Evolutionary conservation across 2,113 vertebrate genomes (phyloP).

Genomic region (Colistium nudipinnis): DNA sequence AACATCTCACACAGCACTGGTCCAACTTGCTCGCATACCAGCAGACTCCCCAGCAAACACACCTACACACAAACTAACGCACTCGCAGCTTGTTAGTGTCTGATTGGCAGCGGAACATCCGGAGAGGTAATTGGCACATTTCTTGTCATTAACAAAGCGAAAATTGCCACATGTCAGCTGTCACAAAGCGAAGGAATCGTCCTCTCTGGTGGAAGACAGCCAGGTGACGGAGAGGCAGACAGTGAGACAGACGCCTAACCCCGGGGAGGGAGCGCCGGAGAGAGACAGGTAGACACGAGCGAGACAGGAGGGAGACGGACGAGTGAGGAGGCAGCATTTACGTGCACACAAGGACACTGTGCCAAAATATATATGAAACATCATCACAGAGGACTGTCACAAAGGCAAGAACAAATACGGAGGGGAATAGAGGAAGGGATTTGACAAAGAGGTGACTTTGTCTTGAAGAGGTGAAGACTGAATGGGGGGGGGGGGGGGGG

Average conservation of each 20-base stretch:
- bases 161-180: constrained; percentile 89
- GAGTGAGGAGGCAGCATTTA: constrained; percentile 37
- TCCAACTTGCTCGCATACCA: constrained; percentile 33
- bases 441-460: constrained; percentile 29
- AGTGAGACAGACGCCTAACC: constrained; percentile 4
- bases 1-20: constrained; percentile 13
- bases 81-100: constrained; percentile 84
- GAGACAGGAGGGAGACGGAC: constrained; percentile 7
- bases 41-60: constrained; percentile 20
- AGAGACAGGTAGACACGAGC: constrained; percentile 3
- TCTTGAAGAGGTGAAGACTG: constrained; percentile 7
- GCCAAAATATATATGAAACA: constrained; percentile 30
- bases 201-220: constrained; percentile 49
- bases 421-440: neutral
- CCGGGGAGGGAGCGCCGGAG: constrained; percentile 8
- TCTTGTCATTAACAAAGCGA: constrained; percentile 91
- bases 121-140: constrained; percentile 93
- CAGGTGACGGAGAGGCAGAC: constrained; percentile 41
- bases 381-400: constrained; percentile 6
- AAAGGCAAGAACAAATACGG: constrained; percentile 20
- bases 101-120: constrained; percentile 91
- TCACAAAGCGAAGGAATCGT: constrained; percentile 78
- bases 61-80: constrained; percentile 22
- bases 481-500: neutral
- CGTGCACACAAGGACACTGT: constrained; percentile 12